Evolutionary conservation across 2,797 vertebrate species (phyloP).

Genomic region (Podargus strigoides): DNA sequence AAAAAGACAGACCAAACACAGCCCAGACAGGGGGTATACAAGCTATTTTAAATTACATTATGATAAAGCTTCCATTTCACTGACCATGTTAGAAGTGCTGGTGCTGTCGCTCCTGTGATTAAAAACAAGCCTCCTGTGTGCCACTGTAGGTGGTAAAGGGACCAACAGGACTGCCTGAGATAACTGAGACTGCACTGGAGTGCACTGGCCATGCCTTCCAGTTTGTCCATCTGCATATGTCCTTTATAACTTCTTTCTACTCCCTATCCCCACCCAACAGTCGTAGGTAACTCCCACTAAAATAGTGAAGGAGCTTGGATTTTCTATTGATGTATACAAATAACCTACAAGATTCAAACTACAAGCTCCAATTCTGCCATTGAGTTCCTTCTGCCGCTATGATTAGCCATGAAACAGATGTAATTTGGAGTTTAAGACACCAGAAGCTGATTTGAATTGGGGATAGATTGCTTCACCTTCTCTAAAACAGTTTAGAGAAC

Average conservation of each 20-base stretch:
- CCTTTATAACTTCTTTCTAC: background rate
- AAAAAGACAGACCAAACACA: background rate
- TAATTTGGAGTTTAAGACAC: background rate
- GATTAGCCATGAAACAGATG: background rate
- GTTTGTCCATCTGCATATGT: background rate
- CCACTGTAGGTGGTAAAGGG: background rate
- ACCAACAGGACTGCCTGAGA: background rate
- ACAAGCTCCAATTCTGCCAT: background rate
- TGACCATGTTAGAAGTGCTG: background rate
- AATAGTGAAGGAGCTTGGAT: background rate
- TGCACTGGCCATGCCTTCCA: background rate
- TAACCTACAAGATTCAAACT: conserved; percentile 9
- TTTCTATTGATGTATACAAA: background rate
- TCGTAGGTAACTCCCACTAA: background rate
- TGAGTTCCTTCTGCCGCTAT: background rate
- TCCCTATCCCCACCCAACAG: background rate
- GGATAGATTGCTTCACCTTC: background rate
- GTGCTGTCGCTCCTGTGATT: background rate
- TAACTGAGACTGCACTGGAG: background rate
- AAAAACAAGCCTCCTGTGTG: background rate
- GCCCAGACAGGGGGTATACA: background rate
- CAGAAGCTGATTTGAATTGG: background rate
- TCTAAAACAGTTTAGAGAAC: background rate
- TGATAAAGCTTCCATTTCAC: background rate
- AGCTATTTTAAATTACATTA: background rate